Base-by-base conservation (phyloP, 2,888 invertebrate species). In the Scelioninae gen. 2 region DNA sequence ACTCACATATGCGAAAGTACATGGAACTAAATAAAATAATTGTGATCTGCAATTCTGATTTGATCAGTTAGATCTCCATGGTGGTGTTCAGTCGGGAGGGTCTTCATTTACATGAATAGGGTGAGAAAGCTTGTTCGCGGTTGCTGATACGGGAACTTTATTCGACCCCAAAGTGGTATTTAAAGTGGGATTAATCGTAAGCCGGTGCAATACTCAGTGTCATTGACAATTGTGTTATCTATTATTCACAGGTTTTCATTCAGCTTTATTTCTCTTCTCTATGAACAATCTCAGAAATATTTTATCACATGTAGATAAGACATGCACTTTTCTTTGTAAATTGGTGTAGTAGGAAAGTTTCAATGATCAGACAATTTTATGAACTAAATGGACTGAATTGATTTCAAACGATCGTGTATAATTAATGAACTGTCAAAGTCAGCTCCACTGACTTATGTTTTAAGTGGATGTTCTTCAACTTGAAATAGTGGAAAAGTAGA, bases 11-110 rank as follows among this genome's bases (percentile, higher is more conserved):
- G 10, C 2, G 9, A 2, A 19, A 9, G 18, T 25, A 25, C 10
- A 13, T 25, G 10, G 35, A 45, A 31, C 52, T 72, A 65, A 78
- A 79, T 81, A 79, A 48, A 31, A 61, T 68, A 57, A 73, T 77
- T 76, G 58, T 78, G 80, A 82, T 80, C 80, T 79, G 81, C 79
- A 81, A 82, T 82, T 81, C 78, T 80, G 79, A 81, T 83, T 80
- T 78, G 77, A 80, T 82, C 79, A 76, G 78, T 82, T 81, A 67
- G 58, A 69, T 77, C 65, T 65, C 74, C 75, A 76, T 67, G 41
- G 68, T 58, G 46, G 35, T 58, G 52, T 50, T 70, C 46, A 39
- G 61, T 61, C 69, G 55, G 60, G 72, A 74, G 76, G 68, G 73
- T 74, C 77, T 77, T 76, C 75, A 81, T 83, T 82, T 81, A 81